A percentile compares a stretch with the other conserved stretches of the same genome.
Conservation (phyloP, 2,797 vertebrate genomes). For the Helicolenus hilgendorfi region DNA sequence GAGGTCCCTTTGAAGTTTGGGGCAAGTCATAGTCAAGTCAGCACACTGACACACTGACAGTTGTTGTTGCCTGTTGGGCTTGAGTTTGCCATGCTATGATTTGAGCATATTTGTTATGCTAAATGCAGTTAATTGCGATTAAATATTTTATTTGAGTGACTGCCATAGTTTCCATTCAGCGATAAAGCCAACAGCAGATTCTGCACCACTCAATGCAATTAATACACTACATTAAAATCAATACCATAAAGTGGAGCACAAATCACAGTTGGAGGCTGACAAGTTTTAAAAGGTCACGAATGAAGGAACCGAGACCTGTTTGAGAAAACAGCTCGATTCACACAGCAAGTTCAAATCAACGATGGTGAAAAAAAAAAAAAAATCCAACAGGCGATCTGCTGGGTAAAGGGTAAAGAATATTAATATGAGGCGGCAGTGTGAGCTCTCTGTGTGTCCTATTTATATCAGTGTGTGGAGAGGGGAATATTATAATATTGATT, state of each 20-base stretch:
- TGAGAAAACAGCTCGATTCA: conserved; percentile 15
- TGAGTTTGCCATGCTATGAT: too few species aligned
- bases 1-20: too few species aligned
- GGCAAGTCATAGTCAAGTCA: too few species aligned
- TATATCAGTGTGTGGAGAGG: conserved; percentile 32
- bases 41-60: too few species aligned
- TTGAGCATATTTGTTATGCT: too few species aligned
- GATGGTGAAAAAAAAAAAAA: neutral
- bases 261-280: conserved; percentile 4
- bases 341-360: conserved; percentile 1
- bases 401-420: conserved; percentile 4
- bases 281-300: conserved; percentile 53
- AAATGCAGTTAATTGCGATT: too few species aligned
- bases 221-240: conserved; percentile 20
- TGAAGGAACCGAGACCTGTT: conserved; percentile 7
- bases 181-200: neutral
- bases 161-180: neutral
- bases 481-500: conserved; percentile 14
- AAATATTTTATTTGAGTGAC: too few species aligned
- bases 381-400: neutral
- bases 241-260: neutral
- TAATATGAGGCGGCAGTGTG: conserved; percentile 28
- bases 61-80: too few species aligned
- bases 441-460: conserved; percentile 24
- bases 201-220: neutral